Evolutionary conservation across 2,888 invertebrate genomes (phyloP).

Genomic region (Dermolepida albohirtum): DNA sequence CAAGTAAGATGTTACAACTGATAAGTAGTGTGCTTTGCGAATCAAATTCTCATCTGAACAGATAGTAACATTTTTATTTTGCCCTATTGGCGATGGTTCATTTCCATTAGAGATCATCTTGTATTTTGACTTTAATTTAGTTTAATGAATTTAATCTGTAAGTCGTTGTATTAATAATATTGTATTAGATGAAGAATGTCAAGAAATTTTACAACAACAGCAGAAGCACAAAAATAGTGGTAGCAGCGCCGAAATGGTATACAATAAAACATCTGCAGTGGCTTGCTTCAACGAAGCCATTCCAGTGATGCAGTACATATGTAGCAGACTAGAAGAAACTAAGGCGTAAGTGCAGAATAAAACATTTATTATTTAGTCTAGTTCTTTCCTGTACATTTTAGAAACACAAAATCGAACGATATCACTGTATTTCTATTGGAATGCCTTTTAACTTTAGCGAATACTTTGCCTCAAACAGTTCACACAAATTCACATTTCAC

Average conservation of each 20-base stretch:
- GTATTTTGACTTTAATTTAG: too few species aligned
- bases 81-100: too few species aligned
- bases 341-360: slow-evolving; percentile 71
- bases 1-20: too few species aligned
- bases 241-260: slow-evolving; percentile 68
- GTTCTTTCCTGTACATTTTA: slow-evolving; percentile 57
- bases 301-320: slow-evolving; percentile 89
- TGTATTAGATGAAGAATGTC: slow-evolving; percentile 79
- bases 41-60: too few species aligned
- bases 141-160: too few species aligned
- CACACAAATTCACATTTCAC: slow-evolving; percentile 88
- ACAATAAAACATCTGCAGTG: slow-evolving; percentile 75
- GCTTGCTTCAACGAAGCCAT: slow-evolving; percentile 92
- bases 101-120: too few species aligned
- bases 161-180: neutral
- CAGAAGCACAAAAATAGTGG: slow-evolving; percentile 66
- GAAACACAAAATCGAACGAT: slow-evolving; percentile 73
- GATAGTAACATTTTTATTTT: too few species aligned
- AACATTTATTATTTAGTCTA: slow-evolving; percentile 4
- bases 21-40: too few species aligned
- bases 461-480: slow-evolving; percentile 84
- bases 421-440: slow-evolving; percentile 84
- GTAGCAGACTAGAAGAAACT: slow-evolving; percentile 85
- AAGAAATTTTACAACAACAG: slow-evolving; percentile 72
- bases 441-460: slow-evolving; percentile 86